Evolutionary conservation across 1,140 invertebrate genomes (phyloP).

Genomic region (Drosophila sechellia): DNA sequence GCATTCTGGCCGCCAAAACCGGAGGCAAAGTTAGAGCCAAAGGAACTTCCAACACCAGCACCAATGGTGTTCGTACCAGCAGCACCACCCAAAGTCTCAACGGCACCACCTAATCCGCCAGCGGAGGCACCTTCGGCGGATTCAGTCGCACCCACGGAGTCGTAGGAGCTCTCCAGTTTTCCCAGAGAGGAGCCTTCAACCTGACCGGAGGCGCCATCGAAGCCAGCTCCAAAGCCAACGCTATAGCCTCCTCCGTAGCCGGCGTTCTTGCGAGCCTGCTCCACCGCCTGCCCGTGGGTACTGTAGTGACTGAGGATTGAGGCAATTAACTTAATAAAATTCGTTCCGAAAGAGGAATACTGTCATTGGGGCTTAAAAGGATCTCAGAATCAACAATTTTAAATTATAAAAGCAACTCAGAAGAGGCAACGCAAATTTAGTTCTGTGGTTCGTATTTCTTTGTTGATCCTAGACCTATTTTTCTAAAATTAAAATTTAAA

Average conservation of each 20-base stretch:
- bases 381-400: not conserved
- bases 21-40: conserved; percentile 14
- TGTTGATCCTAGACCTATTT: not conserved
- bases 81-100: conserved; percentile 1
- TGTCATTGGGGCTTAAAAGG: not conserved
- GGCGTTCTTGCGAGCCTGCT: conserved; percentile 63
- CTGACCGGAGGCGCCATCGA: conserved; percentile 10
- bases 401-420: not conserved
- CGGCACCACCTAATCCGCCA: conserved; percentile 21
- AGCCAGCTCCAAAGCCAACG: not conserved
- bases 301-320: conserved; percentile 55
- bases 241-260: conserved; percentile 15
- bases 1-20: conserved; percentile 14
- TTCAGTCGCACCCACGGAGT: conserved; percentile 62
- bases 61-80: not conserved
- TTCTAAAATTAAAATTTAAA: not conserved
- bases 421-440: not conserved
- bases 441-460: not conserved
- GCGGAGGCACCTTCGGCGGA: conserved; percentile 21
- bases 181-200: conserved; percentile 37
- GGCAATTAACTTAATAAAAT: not conserved
- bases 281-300: conserved; percentile 69
- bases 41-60: conserved; percentile 9
- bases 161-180: conserved; percentile 70
- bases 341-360: too few relatives aligned